phyloP scores from a whole-genome alignment of 2,888 invertebrate genomes.

The Amphipyra tragopoginis region DNA sequence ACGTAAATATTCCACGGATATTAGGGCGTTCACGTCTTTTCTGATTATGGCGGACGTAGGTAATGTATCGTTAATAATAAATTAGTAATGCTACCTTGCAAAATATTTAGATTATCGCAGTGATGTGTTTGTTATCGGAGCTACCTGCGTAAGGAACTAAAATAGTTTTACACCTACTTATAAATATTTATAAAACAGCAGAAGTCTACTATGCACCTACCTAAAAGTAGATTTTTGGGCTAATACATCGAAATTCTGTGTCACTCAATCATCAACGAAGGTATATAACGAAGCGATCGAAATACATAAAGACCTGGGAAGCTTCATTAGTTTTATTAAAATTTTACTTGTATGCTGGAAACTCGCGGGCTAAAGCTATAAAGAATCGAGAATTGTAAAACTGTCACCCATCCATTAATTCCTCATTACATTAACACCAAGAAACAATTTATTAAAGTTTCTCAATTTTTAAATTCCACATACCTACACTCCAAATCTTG shows the following conservation, averaged over 20 bases:
- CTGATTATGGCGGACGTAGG: constrained; percentile 6
- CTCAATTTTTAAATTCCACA: constrained; percentile 31
- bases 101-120: constrained; percentile 25
- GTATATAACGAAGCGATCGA: no score
- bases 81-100: not conserved
- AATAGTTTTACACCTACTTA: not conserved
- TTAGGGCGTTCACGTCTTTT: constrained; percentile 10
- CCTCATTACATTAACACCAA: constrained; percentile 21
- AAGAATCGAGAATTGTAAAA: not conserved
- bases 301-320: no score
- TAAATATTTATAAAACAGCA: not conserved
- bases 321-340: no score
- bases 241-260: no score
- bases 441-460: constrained; percentile 42
- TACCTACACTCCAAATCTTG: constrained; percentile 40
- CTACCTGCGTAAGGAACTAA: not conserved
- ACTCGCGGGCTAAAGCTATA: not conserved
- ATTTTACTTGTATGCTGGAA: no score
- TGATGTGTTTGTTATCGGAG: constrained; percentile 9
- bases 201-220: no score
- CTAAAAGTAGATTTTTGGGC: no score
- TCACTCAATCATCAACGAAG: no score
- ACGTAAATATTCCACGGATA: constrained; percentile 10
- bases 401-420: constrained; percentile 21
- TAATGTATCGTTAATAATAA: constrained; percentile 14